These are phyloP conservation scores for Chondrosia reniformis DNA, from an alignment of 37 sponge, comb jelly and placozoan genomes.

Conservation along the genomic window DNA sequence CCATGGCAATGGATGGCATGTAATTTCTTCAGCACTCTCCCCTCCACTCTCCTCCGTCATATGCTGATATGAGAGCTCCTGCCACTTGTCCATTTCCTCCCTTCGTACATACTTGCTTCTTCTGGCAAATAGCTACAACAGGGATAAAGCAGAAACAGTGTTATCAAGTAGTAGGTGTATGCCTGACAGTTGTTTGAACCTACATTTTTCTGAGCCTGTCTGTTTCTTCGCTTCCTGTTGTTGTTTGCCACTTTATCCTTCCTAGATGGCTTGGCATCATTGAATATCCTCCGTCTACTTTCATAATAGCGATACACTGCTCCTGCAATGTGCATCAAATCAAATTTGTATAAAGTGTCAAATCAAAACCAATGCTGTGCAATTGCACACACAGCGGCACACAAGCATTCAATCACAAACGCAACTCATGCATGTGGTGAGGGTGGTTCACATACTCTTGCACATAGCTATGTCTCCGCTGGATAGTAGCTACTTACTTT, in stretches of 20 bases:
- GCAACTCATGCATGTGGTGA: too few relatives aligned
- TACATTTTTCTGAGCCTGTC: conserved; percentile 20
- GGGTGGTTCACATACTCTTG: too few relatives aligned
- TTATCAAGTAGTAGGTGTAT: not conserved
- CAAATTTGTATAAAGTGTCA: too few relatives aligned
- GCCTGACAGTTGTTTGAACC: not conserved
- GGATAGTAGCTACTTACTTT: too few relatives aligned
- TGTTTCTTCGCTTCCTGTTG: not conserved
- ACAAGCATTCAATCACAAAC: too few relatives aligned
- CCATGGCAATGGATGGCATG: not conserved
- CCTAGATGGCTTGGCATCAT: conserved; percentile 6
- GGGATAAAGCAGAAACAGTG: not conserved
- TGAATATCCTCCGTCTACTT: conserved; percentile 24
- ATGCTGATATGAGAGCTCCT: not conserved
- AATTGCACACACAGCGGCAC: too few relatives aligned
- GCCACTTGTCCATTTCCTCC: conserved; percentile 16
- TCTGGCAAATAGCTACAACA: conserved; percentile 21
- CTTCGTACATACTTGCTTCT: conserved; percentile 3
- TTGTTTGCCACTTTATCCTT: not conserved
- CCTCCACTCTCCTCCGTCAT: conserved; percentile 21
- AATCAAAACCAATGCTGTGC: too few relatives aligned
- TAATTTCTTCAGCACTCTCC: conserved; percentile 8
- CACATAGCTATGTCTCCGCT: too few relatives aligned
- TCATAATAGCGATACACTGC: conserved; percentile 10
- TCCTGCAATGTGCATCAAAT: too few relatives aligned